These are phyloP conservation scores for Falco novaeseelandiae DNA, from an alignment of 2,797 vertebrate genomes.

Conservation along the genomic window DNA sequence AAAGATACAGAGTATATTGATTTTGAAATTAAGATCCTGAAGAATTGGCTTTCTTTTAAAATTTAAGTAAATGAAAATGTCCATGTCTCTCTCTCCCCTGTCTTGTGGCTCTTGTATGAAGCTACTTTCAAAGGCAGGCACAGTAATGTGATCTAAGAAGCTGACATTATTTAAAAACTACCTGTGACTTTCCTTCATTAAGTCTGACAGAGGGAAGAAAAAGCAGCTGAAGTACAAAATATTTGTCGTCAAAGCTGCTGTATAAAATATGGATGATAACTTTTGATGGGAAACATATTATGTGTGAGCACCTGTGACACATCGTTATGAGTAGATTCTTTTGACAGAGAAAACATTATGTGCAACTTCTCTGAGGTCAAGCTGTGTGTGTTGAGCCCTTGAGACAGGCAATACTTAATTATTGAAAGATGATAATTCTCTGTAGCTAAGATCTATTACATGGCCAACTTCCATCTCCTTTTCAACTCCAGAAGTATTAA, in stretches of 20 bases:
- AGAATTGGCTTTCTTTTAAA: not conserved
- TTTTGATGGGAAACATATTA: not conserved
- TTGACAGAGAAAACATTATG: constrained; percentile 9
- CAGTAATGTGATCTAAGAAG: not conserved
- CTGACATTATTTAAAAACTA: constrained; percentile 36
- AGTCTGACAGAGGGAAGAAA: constrained; percentile 32
- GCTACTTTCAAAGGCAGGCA: not conserved
- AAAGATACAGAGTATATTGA: not conserved
- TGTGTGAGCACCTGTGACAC: constrained; percentile 34
- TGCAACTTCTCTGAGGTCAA: constrained; percentile 32
- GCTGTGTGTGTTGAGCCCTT: not conserved
- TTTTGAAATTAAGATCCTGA: not conserved
- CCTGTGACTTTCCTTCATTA: not conserved
- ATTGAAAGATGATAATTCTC: not conserved
- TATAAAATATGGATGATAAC: constrained; percentile 7
- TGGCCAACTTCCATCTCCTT: not conserved
- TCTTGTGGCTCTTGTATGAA: not conserved
- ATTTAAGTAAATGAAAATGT: not conserved
- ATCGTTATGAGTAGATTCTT: not conserved
- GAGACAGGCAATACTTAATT: constrained; percentile 2
- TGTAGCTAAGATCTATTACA: not conserved
- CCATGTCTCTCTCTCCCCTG: not conserved
- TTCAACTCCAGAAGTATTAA: not conserved
- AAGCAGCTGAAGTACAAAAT: constrained; percentile 38
- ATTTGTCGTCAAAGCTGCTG: constrained; percentile 44